A percentile compares a stretch with the other conserved stretches of the same genome.
Evolutionary conservation across 2,113 vertebrate genomes (phyloP).

Genomic region (Benitochromis conjunctus): DNA sequence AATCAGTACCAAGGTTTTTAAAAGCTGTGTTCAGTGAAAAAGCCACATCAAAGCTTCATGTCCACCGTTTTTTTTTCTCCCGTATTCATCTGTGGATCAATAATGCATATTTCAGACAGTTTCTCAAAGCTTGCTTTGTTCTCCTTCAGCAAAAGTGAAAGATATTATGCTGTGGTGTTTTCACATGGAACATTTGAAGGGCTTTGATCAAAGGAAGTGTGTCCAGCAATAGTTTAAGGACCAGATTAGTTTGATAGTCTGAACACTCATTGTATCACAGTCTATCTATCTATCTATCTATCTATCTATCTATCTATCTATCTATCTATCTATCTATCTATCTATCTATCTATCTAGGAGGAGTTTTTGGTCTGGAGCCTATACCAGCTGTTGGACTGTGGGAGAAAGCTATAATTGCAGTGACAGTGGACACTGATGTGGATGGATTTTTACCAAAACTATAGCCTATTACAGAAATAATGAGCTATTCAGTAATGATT

Average conservation of each 20-base stretch:
- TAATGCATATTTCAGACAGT: neutral
- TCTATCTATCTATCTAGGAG: neutral
- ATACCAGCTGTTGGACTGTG: neutral
- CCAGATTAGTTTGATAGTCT: neutral
- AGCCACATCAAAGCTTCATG: neutral
- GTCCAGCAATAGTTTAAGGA: neutral
- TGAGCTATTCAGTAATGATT: neutral
- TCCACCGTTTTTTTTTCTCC: neutral
- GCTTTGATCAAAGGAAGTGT: constrained; percentile 14
- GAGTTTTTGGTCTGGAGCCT: neutral
- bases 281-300: too few species aligned
- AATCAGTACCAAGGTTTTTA: neutral
- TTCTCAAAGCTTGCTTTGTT: constrained; percentile 20
- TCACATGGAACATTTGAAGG: neutral
- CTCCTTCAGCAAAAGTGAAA: neutral
- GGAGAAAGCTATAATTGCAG: neutral
- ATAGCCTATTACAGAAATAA: neutral
- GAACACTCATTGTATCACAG: neutral
- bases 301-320: neutral
- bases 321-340: neutral
- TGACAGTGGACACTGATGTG: neutral
- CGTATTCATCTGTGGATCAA: neutral
- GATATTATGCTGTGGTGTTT: neutral
- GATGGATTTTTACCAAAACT: neutral
- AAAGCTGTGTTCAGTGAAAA: neutral